Base-by-base conservation (phyloP, 1,140 invertebrate species). In the Drosophila nebulosa region DNA sequence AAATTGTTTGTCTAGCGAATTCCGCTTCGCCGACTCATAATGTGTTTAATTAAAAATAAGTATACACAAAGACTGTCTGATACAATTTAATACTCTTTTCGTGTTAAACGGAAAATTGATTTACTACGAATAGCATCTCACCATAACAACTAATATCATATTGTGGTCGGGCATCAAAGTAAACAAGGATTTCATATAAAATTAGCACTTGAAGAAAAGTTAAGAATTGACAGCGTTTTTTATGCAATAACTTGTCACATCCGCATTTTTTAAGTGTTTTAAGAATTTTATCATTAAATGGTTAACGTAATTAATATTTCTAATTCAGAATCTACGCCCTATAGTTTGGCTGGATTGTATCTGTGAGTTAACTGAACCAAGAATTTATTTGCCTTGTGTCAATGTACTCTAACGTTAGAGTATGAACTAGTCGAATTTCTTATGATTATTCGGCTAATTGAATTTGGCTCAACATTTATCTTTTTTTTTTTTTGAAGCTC, bases 31-130 rank as follows among this genome's bases (percentile, higher is more conserved):
- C 55, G 61, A 69, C 53, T 73, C 73, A 73, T 80, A 80, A 80
- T 64, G 61, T 14, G 60, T 70, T 81, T 86, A 81, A 88, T 79
- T 81, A 70, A 52, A 64, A 64, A 61, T 51, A 69, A 32, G 14
- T 50, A 35, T 58, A 59, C 21, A 14, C 30, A 46, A 59, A 36
- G 21, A 39, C 32, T 14, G 57, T 27, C 36, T 59, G 32, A 53
- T 27, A 27, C 52, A 21, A 16, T 16, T 22, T 26, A 32, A 69
- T 46, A 27, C 4, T 10, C 4, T 24, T 46, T 68, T 50, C 42
- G 21, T 30, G 52, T 26, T 26, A 6, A 16, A 10, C 14, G 4
- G 3, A 30, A 30, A 46, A 10, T 46, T 9, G 3, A 46, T 21
- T 21, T 18, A 21, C 39, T 10, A 46, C 39, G 39, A 46, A 46